A percentile compares a stretch with the other conserved stretches of the same genome.
phyloP scores from a whole-genome alignment of 2,888 invertebrate genomes.

The Atherix ibis region DNA sequence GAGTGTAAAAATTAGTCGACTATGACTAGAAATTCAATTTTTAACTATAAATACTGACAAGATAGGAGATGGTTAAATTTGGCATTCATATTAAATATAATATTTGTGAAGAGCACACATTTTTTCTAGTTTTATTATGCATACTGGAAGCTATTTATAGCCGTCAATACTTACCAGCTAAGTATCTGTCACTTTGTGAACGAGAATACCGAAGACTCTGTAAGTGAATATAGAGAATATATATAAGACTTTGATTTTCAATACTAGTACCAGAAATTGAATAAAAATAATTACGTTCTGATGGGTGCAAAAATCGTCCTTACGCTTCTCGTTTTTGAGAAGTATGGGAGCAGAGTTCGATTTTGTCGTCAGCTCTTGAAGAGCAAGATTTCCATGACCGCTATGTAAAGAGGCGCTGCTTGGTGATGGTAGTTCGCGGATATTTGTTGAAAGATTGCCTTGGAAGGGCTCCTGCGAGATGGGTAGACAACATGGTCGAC shows the following conservation, averaged over 20 bases:
- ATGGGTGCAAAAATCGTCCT: slow-evolving; percentile 28
- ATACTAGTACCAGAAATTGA: no score
- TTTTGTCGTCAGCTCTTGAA: slow-evolving; percentile 30
- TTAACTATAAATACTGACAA: no score
- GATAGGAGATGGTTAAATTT: no score
- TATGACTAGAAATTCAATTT: no score
- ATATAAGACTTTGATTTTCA: no score
- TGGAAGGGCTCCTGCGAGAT: slow-evolving; percentile 31
- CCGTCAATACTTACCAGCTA: slow-evolving; percentile 29
- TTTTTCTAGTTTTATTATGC: no score
- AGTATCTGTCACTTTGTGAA: slow-evolving; percentile 33
- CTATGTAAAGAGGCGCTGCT: slow-evolving; percentile 32
- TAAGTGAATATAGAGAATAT: slow-evolving; percentile 11
- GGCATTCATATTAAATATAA: no score
- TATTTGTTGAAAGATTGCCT: slow-evolving; percentile 20
- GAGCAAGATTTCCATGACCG: slow-evolving; percentile 24
- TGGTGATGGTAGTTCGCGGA: slow-evolving; percentile 30
- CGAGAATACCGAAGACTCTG: slow-evolving; percentile 32
- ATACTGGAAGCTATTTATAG: not conserved
- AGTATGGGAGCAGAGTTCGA: slow-evolving; percentile 32
- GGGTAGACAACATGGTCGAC: slow-evolving; percentile 25
- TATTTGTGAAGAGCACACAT: no score
- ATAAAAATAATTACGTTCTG: slow-evolving; percentile 29
- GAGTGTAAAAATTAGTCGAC: no score
- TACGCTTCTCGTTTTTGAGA: slow-evolving; percentile 27